Evolutionary conservation across 2,888 invertebrate species (phyloP).

Genomic region (Andrena bucephala): DNA sequence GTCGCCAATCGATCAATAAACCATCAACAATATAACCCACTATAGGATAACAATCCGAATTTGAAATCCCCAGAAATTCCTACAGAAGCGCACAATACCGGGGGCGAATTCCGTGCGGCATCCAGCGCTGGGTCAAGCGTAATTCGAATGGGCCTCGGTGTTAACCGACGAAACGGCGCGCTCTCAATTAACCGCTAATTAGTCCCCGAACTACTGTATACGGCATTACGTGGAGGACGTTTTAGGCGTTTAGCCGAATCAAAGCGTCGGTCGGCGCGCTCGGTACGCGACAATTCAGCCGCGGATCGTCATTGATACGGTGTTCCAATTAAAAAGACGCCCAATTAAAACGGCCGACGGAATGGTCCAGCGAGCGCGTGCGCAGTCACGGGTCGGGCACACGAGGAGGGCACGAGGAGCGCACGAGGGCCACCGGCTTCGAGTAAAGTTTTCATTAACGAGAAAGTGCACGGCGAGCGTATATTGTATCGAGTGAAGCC

Average conservation of each 20-base stretch:
- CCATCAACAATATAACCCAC: too few relatives aligned
- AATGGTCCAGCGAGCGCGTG: constrained; percentile 21
- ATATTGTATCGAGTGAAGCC: constrained; percentile 46
- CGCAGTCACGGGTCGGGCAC: neutral
- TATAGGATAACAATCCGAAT: too few relatives aligned
- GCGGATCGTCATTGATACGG: constrained; percentile 55
- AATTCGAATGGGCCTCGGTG: neutral
- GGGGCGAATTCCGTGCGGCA: too few relatives aligned
- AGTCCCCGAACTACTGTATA: constrained; percentile 9
- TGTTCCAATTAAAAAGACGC: constrained; percentile 76
- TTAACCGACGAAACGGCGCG: neutral
- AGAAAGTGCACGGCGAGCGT: constrained; percentile 69
- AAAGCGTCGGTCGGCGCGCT: neutral
- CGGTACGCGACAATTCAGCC: constrained; percentile 40
- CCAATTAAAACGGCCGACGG: constrained; percentile 73
- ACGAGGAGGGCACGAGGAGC: neutral
- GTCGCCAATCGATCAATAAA: too few relatives aligned
- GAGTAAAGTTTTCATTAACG: constrained; percentile 78
- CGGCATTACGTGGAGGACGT: neutral
- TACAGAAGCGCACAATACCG: too few relatives aligned
- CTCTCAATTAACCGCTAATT: constrained; percentile 30
- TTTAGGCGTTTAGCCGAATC: constrained; percentile 4
- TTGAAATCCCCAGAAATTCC: too few relatives aligned
- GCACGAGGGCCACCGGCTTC: constrained; percentile 22
- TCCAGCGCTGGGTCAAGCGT: too few relatives aligned